Percentiles rank a stretch among this genome's conserved stretches.
phyloP scores from a whole-genome alignment of 2,797 vertebrate species.

The Phoxinus dragarum region DNA sequence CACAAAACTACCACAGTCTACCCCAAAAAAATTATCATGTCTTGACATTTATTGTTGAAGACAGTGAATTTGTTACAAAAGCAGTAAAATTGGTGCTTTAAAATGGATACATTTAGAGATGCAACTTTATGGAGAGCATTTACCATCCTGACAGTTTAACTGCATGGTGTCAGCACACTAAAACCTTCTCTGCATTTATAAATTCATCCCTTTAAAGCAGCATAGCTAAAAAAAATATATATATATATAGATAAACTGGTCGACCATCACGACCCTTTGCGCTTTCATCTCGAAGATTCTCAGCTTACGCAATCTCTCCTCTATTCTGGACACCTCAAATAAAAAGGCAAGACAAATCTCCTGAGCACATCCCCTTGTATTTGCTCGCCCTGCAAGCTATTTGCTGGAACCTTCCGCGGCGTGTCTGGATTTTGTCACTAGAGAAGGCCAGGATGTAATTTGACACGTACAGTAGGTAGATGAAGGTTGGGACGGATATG shows the following conservation, averaged over 20 bases:
- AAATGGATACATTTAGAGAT: constrained; percentile 5
- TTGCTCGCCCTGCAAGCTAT: constrained; percentile 3
- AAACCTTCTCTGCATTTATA: neutral
- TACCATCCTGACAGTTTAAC: constrained; percentile 23
- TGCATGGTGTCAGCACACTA: neutral
- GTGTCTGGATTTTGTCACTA: constrained; percentile 8
- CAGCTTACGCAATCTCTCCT: neutral
- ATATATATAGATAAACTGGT: neutral
- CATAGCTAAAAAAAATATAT: neutral
- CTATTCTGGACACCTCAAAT: neutral
- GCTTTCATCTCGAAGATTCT: neutral
- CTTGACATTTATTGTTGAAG: neutral
- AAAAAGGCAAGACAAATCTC: constrained; percentile 8
- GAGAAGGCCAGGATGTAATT: constrained; percentile 24
- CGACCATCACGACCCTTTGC: neutral
- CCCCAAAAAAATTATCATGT: neutral
- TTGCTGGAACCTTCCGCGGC: neutral
- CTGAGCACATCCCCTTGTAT: neutral
- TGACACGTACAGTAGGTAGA: constrained; percentile 12
- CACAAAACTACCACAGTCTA: neutral
- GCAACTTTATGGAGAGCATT: neutral
- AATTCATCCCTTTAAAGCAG: constrained; percentile 11
- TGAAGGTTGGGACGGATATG: constrained; percentile 29
- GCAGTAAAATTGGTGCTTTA: neutral
- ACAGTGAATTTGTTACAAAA: constrained; percentile 7